Percentiles rank a stretch among this genome's conserved stretches.
Evolutionary conservation across 2,113 vertebrate genomes (phyloP).

Genomic region (Ctenodactylus gundi): DNA sequence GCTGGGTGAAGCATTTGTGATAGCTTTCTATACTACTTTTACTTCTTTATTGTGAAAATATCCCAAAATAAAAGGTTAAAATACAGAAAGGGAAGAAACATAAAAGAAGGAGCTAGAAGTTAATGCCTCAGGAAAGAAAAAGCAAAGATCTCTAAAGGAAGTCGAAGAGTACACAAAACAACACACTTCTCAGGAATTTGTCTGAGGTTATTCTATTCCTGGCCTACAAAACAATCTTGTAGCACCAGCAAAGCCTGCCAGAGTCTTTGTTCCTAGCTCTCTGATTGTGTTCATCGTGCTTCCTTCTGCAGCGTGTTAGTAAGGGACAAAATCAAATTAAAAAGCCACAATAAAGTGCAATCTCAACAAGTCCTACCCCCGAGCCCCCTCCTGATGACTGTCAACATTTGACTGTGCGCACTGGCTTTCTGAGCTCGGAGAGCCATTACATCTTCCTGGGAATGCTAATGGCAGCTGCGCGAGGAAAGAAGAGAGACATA

Average conservation of each 20-base stretch:
- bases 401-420: conserved; percentile 20
- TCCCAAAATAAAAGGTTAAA: conserved; percentile 42
- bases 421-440: conserved; percentile 65
- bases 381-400: not conserved
- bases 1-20: not conserved
- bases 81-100: not conserved
- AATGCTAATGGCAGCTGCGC: conserved; percentile 71
- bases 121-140: not conserved
- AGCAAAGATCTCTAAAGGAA: not conserved
- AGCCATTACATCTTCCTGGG: conserved; percentile 73
- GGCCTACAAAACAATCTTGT: not conserved
- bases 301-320: not conserved
- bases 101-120: not conserved
- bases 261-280: not conserved
- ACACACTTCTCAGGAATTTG: not conserved
- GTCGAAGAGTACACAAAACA: not conserved
- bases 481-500: conserved; percentile 19
- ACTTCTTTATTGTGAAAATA: not conserved
- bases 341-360: not conserved
- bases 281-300: not conserved
- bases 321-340: not conserved
- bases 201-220: not conserved
- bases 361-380: not conserved
- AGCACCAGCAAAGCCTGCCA: not conserved
- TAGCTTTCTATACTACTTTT: conserved; percentile 4